Evolutionary conservation across 2,797 vertebrate genomes (phyloP), one percentile per base, ranked within the genome.

Genomic region (Emydoidea blandingii): DNA sequence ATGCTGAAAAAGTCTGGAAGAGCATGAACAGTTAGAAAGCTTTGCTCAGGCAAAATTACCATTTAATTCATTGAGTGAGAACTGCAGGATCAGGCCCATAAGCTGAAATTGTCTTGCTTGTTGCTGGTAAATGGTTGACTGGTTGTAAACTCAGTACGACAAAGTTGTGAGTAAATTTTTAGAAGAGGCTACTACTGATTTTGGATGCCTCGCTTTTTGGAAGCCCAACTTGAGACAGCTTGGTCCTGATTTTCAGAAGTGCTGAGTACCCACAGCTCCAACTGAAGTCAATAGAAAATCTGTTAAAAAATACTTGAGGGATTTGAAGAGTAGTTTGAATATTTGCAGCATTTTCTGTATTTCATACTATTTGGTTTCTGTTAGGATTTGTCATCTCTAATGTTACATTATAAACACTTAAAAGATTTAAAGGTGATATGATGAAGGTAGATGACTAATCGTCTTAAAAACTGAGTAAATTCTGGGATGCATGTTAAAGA

Each of bases 71-170:
- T 6, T 93, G 11, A 34, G 7, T 34, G 83, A 86, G 54, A 92
- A 44, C 41, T 44, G 21, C 88, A 90, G 78, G 95, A 91, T 94
- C 93, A 92, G 82, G 93, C 85, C 57, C 76, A 88, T 80, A 87
- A 92, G 87, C 81, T 94, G 59, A 96, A 87, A 56, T 79, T 29
- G 29, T 19, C 93, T 0, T 87, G 54, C 89, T 95, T 92, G 88
- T 91, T 96, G 91, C 89, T 92, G 41, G 72, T 93, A 85, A 89
- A 34, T 94, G 25, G 86, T 80, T 93, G 80, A 94, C 74, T 94
- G 59, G 91, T 92, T 62, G 52, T 18, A 94, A 88, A 57, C 65
- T 34, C 68, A 94, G 62, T 88, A 59, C 21, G 91, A 53, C 74
- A 91, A 12, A 65, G 86, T 9, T 68, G 62, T 68, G 50, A 92